These are phyloP conservation scores for Sminthurinus aureus DNA, from an alignment of 2,888 invertebrate genomes.

Conservation along the genomic window DNA sequence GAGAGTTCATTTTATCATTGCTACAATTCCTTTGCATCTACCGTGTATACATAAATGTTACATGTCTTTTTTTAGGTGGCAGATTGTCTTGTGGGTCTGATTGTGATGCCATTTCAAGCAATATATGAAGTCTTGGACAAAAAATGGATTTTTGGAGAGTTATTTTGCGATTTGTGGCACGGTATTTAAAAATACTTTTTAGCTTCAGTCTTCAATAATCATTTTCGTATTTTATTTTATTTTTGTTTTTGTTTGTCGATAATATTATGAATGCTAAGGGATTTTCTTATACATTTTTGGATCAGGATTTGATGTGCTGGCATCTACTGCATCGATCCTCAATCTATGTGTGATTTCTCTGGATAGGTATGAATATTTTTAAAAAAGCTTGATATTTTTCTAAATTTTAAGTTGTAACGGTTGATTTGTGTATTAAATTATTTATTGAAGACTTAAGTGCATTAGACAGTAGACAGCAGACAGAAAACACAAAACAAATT, in stretches of 20 bases:
- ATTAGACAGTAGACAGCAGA: no score
- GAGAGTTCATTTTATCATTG: no score
- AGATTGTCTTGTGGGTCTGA: conserved; percentile 93
- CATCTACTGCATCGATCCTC: conserved; percentile 96
- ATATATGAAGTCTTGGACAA: conserved; percentile 87
- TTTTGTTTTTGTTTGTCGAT: no score
- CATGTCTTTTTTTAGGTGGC: conserved; percentile 68
- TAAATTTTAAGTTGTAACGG: no score
- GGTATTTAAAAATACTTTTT: background rate
- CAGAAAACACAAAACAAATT: no score
- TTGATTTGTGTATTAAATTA: no score
- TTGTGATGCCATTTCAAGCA: conserved; percentile 98
- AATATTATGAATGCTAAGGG: no score
- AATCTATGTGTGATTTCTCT: conserved; percentile 96
- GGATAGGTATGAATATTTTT: conserved; percentile 69
- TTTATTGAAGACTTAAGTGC: no score
- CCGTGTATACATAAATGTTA: no score
- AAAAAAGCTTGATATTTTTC: no score
- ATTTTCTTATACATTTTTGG: conserved; percentile 62
- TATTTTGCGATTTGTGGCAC: conserved; percentile 98
- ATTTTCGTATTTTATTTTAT: background rate
- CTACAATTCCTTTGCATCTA: no score
- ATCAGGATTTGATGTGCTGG: conserved; percentile 85
- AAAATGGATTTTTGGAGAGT: conserved; percentile 92
- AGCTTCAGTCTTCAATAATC: background rate